Evolutionary conservation across 37 sponge, comb jelly and placozoan genomes (phyloP).

Genomic region (Geodia barretti): DNA sequence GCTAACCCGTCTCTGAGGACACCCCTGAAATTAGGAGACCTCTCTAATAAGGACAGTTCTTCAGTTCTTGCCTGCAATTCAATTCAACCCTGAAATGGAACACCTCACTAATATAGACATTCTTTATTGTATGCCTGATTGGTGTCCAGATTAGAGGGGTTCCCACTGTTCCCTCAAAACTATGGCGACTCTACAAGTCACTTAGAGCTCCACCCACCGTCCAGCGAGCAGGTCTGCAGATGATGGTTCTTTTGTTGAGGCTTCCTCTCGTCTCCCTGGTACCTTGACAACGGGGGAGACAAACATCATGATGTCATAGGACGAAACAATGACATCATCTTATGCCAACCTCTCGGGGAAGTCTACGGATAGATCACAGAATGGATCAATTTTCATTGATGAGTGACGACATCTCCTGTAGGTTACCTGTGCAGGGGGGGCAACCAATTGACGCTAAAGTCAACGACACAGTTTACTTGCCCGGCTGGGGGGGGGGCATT

Average conservation of each 20-base stretch:
- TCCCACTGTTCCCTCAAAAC: no score
- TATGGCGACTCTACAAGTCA: not conserved
- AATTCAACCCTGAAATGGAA: no score
- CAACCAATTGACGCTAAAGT: not conserved
- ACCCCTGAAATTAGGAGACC: no score
- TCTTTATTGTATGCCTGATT: no score
- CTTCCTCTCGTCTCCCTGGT: not conserved
- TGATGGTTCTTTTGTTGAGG: not conserved
- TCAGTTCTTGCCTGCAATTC: no score
- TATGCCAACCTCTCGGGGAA: constrained; percentile 62
- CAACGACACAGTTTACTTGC: no score
- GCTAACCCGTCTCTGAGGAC: no score
- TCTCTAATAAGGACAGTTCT: no score
- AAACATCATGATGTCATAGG: not conserved
- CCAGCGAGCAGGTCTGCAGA: not conserved
- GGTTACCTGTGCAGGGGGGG: constrained; percentile 20
- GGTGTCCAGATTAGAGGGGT: no score
- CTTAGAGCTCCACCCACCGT: not conserved
- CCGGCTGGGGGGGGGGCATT: no score
- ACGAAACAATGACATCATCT: not conserved
- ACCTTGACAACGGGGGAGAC: constrained; percentile 19
- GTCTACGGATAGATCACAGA: constrained; percentile 78
- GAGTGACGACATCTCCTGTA: constrained; percentile 56
- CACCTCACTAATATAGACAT: no score
- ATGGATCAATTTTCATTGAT: constrained; percentile 49